Conservation (phyloP, 1,140 invertebrate species). For the Sesamia nonagrioides region DNA sequence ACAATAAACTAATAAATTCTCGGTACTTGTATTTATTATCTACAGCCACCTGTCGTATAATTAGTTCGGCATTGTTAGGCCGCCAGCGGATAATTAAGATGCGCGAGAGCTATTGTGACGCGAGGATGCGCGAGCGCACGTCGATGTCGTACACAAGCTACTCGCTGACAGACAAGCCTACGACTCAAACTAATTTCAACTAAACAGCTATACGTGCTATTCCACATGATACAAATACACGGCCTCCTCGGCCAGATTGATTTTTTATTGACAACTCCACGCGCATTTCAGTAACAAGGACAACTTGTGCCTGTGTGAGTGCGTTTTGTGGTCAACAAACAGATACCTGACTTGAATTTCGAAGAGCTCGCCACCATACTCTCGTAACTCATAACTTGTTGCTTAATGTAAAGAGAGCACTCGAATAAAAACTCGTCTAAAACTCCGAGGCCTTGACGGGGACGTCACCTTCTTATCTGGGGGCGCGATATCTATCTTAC, state of each 20-base stretch:
- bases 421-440: conserved; percentile 44
- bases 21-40: conserved; percentile 51
- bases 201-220: conserved; percentile 22
- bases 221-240: conserved; percentile 19
- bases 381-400: conserved; percentile 7
- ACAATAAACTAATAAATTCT: conserved; percentile 48
- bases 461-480: conserved; percentile 75
- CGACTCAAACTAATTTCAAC: conserved; percentile 8
- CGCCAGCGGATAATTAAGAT: conserved; percentile 57
- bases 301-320: conserved; percentile 43
- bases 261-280: conserved; percentile 46
- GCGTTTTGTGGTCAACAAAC: conserved; percentile 48
- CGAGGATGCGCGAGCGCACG: conserved; percentile 71
- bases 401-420: conserved; percentile 46
- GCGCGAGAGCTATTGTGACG: conserved; percentile 59
- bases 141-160: conserved; percentile 79
- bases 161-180: conserved; percentile 22
- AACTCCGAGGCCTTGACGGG: conserved; percentile 56
- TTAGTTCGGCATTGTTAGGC: conserved; percentile 60
- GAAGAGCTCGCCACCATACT: conserved; percentile 18
- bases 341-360: conserved; percentile 53
- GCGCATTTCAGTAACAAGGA: conserved; percentile 50
- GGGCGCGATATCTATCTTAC: conserved; percentile 71
- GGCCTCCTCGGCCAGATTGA: conserved; percentile 33
- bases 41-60: conserved; percentile 61